Percentiles rank a stretch among this genome's conserved stretches.
phyloP scores from a whole-genome alignment of 2,888 invertebrate genomes.

The Leptinotarsa haldemani region DNA sequence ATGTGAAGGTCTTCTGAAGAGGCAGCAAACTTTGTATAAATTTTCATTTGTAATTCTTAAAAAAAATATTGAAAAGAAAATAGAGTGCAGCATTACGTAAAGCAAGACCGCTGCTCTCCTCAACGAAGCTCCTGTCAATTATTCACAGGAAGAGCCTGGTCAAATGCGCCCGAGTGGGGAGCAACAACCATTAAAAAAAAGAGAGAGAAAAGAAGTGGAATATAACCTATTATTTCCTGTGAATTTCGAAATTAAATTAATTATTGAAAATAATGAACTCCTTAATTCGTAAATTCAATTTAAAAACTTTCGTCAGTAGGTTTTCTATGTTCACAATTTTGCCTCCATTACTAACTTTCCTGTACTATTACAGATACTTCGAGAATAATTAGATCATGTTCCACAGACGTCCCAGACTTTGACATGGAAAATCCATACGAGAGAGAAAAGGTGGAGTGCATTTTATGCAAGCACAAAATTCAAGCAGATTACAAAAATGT shows the following conservation, averaged over 20 bases:
- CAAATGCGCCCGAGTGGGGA: no score
- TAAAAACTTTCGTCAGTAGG: background rate
- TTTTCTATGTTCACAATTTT: background rate
- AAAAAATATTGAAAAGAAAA: no score
- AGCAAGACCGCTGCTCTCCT: no score
- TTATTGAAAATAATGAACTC: conserved; percentile 7
- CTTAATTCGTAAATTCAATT: conserved; percentile 17
- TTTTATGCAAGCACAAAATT: conserved; percentile 87
- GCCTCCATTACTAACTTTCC: background rate
- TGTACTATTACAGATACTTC: conserved; percentile 9
- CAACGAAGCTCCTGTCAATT: no score
- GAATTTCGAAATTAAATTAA: background rate
- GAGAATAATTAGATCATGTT: conserved; percentile 5
- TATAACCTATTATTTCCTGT: background rate
- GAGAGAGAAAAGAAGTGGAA: background rate
- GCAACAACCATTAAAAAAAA: no score
- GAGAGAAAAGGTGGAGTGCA: conserved; percentile 78
- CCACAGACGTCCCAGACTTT: conserved; percentile 66
- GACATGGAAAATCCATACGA: conserved; percentile 85
- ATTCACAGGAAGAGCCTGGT: no score
- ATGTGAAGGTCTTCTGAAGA: no score
- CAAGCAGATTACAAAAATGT: conserved; percentile 91
- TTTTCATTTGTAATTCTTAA: no score
- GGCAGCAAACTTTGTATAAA: no score
- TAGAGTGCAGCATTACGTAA: no score